These are phyloP conservation scores for Pterostichus niger DNA, from an alignment of 2,888 invertebrate species.

Conservation along the genomic window DNA sequence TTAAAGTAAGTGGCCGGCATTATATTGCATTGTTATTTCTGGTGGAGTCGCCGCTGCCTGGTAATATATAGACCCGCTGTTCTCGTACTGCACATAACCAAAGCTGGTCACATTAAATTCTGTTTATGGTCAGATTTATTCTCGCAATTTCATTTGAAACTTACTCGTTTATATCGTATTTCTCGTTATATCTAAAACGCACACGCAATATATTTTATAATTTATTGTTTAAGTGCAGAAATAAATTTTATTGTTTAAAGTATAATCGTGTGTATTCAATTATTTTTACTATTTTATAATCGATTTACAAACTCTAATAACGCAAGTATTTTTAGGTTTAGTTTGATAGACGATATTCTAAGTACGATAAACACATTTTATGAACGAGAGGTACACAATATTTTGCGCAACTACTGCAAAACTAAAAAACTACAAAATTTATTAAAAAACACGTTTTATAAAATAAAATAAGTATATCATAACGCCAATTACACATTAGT, in stretches of 20 bases:
- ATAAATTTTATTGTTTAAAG: not conserved
- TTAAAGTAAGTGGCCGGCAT: not conserved
- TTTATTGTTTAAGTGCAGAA: not conserved
- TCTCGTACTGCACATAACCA: not conserved
- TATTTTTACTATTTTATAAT: too few species aligned
- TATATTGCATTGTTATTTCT: conserved; percentile 7
- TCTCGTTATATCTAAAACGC: conserved; percentile 4
- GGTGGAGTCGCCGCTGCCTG: not conserved
- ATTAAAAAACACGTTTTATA: too few species aligned
- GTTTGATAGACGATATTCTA: too few species aligned
- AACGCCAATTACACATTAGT: too few species aligned
- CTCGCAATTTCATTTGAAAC: not conserved
- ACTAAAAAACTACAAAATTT: too few species aligned
- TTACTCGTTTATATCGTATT: not conserved
- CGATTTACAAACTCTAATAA: too few species aligned
- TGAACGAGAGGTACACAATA: too few species aligned
- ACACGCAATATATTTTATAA: not conserved
- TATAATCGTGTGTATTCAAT: not conserved
- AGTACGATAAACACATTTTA: too few species aligned
- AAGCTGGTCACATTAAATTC: conserved; percentile 12
- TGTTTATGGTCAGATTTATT: conserved; percentile 9
- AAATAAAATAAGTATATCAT: too few species aligned
- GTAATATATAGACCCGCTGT: not conserved
- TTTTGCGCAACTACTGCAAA: too few species aligned
- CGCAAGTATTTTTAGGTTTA: too few species aligned